These are phyloP conservation scores for Stegostoma tigrinum DNA, from an alignment of 2,113 vertebrate genomes.

Conservation along the genomic window DNA sequence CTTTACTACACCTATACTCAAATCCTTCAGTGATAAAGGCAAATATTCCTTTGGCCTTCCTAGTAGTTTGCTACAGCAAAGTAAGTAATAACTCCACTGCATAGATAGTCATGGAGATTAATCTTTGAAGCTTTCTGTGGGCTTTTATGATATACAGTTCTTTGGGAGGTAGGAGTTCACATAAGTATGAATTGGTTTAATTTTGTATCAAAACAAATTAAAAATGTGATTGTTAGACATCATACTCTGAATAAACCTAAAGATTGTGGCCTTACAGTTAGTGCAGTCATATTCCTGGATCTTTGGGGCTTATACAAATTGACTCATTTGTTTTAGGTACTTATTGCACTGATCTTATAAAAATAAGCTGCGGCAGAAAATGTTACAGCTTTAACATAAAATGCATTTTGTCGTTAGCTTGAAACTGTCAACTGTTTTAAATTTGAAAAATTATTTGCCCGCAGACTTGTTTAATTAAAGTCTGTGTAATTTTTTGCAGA, in stretches of 20 bases:
- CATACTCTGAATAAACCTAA: background rate
- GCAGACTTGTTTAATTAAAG: background rate
- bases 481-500: conserved; percentile 53
- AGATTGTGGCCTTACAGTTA: background rate
- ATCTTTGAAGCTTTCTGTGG: background rate
- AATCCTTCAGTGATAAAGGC: too few species aligned
- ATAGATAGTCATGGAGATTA: background rate
- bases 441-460: background rate
- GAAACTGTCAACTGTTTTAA: background rate
- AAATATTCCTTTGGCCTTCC: too few species aligned
- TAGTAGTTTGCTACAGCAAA: background rate
- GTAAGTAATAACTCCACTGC: background rate
- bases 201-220: background rate
- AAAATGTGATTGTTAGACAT: background rate
- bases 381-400: background rate
- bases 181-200: background rate
- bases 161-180: background rate
- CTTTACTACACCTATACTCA: too few species aligned
- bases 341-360: background rate
- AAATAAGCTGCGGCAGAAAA: background rate
- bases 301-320: background rate
- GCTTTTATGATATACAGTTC: background rate
- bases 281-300: background rate
- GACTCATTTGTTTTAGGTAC: background rate
- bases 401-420: background rate